Conservation (phyloP, 1,140 invertebrate genomes). For the Spodoptera litura region DNA sequence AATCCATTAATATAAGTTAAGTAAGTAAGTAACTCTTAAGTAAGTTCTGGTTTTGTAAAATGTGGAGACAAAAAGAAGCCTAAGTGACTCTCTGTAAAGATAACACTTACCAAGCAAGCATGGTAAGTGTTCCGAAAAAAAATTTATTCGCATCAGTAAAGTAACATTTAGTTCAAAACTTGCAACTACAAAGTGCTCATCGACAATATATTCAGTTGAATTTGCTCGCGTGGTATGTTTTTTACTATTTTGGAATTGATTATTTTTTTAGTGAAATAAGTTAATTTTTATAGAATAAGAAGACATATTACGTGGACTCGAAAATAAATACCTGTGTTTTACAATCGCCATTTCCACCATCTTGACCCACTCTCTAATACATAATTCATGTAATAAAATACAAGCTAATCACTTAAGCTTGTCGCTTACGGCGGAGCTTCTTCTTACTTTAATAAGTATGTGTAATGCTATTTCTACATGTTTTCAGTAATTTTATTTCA, state of each 20-base stretch:
- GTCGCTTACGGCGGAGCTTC: constrained; percentile 36
- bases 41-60: not conserved
- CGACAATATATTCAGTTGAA: too few relatives aligned
- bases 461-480: not conserved
- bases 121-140: too few relatives aligned
- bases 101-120: too few relatives aligned
- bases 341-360: not conserved
- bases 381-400: constrained; percentile 51
- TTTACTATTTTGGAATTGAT: too few relatives aligned
- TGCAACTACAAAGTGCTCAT: too few relatives aligned
- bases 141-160: too few relatives aligned
- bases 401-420: constrained; percentile 46
- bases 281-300: too few relatives aligned
- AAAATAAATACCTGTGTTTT: not conserved
- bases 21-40: too few relatives aligned
- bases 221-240: too few relatives aligned
- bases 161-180: too few relatives aligned
- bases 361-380: constrained; percentile 16
- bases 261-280: too few relatives aligned
- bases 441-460: constrained; percentile 17
- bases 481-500: not conserved
- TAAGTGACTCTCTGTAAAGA: too few relatives aligned
- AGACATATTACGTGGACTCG: not conserved
- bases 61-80: not conserved
- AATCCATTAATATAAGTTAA: not conserved